Evolutionary conservation across 2,113 vertebrate species (phyloP).

Genomic region (Campylomormyrus numenius): DNA sequence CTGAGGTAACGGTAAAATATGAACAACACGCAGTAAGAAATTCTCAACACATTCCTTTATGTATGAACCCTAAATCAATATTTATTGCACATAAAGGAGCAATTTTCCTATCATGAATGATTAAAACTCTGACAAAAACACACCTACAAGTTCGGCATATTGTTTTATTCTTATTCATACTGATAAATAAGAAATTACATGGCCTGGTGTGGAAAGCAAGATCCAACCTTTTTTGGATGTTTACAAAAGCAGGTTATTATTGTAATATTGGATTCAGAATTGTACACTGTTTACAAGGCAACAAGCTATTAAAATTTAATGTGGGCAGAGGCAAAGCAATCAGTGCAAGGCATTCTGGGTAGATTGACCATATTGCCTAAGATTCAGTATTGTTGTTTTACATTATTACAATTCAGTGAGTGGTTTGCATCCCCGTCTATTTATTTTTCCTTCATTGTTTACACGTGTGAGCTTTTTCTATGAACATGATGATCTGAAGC

Average conservation of each 20-base stretch:
- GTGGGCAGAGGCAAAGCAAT: constrained; percentile 15
- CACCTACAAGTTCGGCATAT: constrained; percentile 38
- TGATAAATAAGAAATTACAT: constrained; percentile 45
- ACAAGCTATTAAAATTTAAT: constrained; percentile 49
- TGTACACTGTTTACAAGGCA: constrained; percentile 29
- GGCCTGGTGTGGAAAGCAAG: constrained; percentile 25
- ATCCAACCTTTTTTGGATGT: constrained; percentile 40
- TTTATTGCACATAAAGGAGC: constrained; percentile 65
- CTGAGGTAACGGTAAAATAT: constrained; percentile 35
- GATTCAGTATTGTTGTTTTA: neutral
- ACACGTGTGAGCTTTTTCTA: neutral
- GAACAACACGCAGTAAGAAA: constrained; percentile 31
- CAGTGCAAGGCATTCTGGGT: constrained; percentile 31
- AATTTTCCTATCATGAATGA: constrained; percentile 62
- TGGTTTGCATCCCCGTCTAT: neutral
- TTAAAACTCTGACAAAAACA: constrained; percentile 48
- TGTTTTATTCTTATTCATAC: constrained; percentile 47
- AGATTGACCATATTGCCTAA: neutral
- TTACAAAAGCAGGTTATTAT: constrained; percentile 54
- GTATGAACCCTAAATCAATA: constrained; percentile 60
- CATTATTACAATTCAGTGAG: neutral
- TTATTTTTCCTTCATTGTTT: neutral
- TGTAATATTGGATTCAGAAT: constrained; percentile 31
- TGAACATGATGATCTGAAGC: neutral
- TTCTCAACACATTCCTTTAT: constrained; percentile 44